These are phyloP conservation scores for Tinamus guttatus DNA, from an alignment of 2,113 vertebrate species.

Conservation along the genomic window DNA sequence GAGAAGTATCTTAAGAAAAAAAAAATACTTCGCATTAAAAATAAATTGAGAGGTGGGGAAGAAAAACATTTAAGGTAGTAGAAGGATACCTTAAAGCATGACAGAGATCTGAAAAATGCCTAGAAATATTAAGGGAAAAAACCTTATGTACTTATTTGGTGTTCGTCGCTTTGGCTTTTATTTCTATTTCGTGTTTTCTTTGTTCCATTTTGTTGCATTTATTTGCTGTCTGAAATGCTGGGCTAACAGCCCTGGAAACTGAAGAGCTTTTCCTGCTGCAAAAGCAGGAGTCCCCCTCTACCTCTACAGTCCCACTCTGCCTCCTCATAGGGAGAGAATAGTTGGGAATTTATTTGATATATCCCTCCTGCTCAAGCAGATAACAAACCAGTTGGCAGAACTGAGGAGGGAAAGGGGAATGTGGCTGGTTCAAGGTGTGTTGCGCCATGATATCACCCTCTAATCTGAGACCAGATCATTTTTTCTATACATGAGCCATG, in stretches of 20 bases:
- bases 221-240: neutral
- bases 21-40: neutral
- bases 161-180: neutral
- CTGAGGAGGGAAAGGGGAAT: neutral
- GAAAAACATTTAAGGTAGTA: neutral
- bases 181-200: neutral
- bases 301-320: neutral
- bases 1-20: neutral
- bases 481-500: neutral
- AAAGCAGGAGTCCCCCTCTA: fast-evolving
- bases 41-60: neutral
- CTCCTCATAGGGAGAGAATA: fast-evolving
- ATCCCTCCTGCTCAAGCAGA: neutral
- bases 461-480: neutral
- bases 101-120: neutral
- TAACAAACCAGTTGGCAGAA: neutral
- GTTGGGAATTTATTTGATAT: neutral
- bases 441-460: neutral
- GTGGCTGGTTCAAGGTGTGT: neutral
- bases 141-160: neutral
- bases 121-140: neutral
- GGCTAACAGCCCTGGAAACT: neutral
- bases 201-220: neutral
- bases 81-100: neutral
- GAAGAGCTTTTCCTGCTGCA: neutral